Conservation (phyloP, 2,113 vertebrate species). For the Dipodomys ordii region DNA sequence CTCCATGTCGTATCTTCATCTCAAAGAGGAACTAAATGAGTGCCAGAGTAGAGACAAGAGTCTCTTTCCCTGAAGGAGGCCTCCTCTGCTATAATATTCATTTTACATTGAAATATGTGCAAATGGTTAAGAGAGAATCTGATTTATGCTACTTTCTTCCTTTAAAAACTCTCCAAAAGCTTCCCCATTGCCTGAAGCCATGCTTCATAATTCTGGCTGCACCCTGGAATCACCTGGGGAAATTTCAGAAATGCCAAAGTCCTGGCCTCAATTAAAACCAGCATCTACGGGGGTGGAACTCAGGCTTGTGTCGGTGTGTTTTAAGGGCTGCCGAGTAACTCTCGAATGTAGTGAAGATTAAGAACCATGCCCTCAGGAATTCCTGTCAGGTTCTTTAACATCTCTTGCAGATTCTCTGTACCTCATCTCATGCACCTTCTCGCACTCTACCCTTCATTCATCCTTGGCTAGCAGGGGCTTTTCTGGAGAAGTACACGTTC, state of each 20-base stretch:
- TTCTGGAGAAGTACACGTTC: not conserved
- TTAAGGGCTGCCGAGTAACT: conserved; percentile 28
- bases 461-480: not conserved
- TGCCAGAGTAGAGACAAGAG: not conserved
- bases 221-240: conserved; percentile 45
- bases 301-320: not conserved
- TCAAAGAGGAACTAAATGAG: conserved; percentile 36
- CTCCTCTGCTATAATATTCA: conserved; percentile 34
- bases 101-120: conserved; percentile 40
- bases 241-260: conserved; percentile 47
- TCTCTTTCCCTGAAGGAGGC: conserved; percentile 18
- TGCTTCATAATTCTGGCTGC: not conserved
- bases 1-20: conserved; percentile 23
- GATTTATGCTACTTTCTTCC: conserved; percentile 17
- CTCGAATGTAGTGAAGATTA: conserved; percentile 12
- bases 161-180: conserved; percentile 11
- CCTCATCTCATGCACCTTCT: not conserved
- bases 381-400: not conserved
- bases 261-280: conserved; percentile 30
- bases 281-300: not conserved
- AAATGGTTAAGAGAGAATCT: conserved; percentile 53
- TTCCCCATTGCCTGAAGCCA: not conserved
- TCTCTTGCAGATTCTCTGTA: not conserved
- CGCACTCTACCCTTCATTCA: not conserved
- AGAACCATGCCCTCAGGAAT: conserved; percentile 31